Evolutionary conservation across 2,797 vertebrate genomes (phyloP), one percentile per base, ranked within the genome.

Genomic region (Coregonus ussuriensis): DNA sequence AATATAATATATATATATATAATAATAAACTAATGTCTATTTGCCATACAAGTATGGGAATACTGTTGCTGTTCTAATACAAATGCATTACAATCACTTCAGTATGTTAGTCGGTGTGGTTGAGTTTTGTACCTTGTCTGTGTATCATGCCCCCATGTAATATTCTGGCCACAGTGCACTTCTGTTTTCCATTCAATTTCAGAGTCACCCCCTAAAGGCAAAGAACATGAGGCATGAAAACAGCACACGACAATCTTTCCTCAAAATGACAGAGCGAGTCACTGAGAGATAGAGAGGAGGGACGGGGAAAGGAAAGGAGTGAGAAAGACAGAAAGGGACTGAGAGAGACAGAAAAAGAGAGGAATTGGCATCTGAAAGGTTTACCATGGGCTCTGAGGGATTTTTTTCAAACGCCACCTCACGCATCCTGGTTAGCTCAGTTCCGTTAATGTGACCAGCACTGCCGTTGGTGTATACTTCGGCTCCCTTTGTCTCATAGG

Each of bases 131-230:
- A 99, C 98, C 98, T 96, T 99, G 97, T 89, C 94, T 95, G 87
- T 99, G 98, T 86, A 99, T 95, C 96, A 99, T 97, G 76, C 98
- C 98, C 6, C 98, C 98, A 0, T 99, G 96, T 82, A 99, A 93
- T 91, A 99, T 98, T 83, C 98, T 95, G 75, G 98, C 98, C 89
- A 99, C 97, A 0, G 95, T 96, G 87, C 98, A 99, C 66, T 93
- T 95, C 81, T 98, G 96, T 81, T 96, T 98, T 82, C 97, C 95
- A 0, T 99, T 99, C 77, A 98, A 88, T 90, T 99, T 99, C 85
- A 99, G 94, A 0, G 98, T 99, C 88, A 99, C 98, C 18, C 98
- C 98, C 98, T 99, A 84, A 37, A 90, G 85, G 89, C 33, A 93
- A 83, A 82, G 29, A 81, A 6, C 62, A 76, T 2, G 41, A 41